Evolutionary conservation across 2,113 vertebrate species (phyloP).

Genomic region (Hydropotes inermis): DNA sequence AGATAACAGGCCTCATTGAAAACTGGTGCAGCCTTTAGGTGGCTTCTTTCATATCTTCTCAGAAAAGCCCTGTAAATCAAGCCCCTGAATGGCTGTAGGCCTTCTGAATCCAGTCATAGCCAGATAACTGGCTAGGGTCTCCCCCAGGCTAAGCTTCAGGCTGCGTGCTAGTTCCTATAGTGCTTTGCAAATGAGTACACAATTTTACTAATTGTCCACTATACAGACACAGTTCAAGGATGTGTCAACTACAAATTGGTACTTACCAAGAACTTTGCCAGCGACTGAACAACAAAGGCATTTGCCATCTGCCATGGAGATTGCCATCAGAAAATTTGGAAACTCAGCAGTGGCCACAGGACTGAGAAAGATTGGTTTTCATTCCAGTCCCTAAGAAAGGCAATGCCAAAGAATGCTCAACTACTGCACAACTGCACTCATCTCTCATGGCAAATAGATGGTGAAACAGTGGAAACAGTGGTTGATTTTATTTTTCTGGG

Average conservation of each 20-base stretch:
- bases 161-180: too few relatives aligned
- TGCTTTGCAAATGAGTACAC: neutral
- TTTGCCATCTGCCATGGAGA: neutral
- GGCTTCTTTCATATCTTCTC: neutral
- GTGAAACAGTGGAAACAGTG: too few relatives aligned
- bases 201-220: neutral
- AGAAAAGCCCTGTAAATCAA: neutral
- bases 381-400: too few relatives aligned
- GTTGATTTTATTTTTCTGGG: too few relatives aligned
- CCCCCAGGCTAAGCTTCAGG: neutral
- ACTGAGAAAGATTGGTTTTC: too few relatives aligned
- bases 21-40: neutral
- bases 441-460: too few relatives aligned
- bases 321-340: too few relatives aligned
- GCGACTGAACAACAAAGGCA: neutral
- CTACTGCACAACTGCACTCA: too few relatives aligned
- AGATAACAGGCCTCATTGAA: neutral
- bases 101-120: neutral
- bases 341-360: too few relatives aligned
- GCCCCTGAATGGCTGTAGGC: neutral
- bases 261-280: neutral
- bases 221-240: neutral
- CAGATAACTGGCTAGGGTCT: neutral
- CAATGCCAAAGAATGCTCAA: too few relatives aligned
- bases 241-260: neutral